Evolutionary conservation across 35 echinoderm and acorn worm genomes (phyloP).

Genomic region (Heliocidaris erythrogramma): DNA sequence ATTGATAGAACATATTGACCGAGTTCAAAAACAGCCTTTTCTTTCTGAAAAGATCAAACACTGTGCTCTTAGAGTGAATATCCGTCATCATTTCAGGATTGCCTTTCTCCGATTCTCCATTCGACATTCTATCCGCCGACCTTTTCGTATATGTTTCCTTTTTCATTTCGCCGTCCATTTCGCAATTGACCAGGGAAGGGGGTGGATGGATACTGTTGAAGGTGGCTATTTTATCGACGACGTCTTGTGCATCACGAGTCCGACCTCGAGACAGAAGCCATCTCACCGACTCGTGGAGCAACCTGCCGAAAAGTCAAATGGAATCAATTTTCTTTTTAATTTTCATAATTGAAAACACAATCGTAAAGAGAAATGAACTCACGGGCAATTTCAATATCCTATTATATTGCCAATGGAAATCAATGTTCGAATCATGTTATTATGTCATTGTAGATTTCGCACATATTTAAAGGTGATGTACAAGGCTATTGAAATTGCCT

Average conservation of each 20-base stretch:
- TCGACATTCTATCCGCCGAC: neutral
- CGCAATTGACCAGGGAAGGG: neutral
- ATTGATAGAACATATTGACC: slow-evolving; percentile 67
- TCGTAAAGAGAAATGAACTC: too few relatives aligned
- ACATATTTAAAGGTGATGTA: too few relatives aligned
- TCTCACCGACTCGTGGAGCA: slow-evolving; percentile 65
- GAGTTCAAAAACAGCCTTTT: slow-evolving; percentile 59
- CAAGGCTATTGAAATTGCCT: too few relatives aligned
- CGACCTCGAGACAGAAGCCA: slow-evolving; percentile 72
- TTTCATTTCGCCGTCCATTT: neutral
- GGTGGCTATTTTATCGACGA: slow-evolving; percentile 69
- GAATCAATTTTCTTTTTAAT: neutral
- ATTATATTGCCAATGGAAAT: too few relatives aligned
- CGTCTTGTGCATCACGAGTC: slow-evolving; percentile 40
- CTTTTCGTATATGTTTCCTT: neutral
- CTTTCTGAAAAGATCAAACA: slow-evolving; percentile 52
- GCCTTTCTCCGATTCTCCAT: neutral
- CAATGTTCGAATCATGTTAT: too few relatives aligned
- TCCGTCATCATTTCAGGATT: neutral
- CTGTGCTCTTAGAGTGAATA: neutral
- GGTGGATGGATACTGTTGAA: slow-evolving; percentile 47
- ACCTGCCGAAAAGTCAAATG: neutral
- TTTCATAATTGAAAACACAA: too few relatives aligned
- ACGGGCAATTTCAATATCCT: too few relatives aligned
- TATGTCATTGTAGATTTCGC: too few relatives aligned